These are phyloP conservation scores for Pipistrellus kuhlii DNA, from an alignment of 2,797 vertebrate species.

Conservation along the genomic window DNA sequence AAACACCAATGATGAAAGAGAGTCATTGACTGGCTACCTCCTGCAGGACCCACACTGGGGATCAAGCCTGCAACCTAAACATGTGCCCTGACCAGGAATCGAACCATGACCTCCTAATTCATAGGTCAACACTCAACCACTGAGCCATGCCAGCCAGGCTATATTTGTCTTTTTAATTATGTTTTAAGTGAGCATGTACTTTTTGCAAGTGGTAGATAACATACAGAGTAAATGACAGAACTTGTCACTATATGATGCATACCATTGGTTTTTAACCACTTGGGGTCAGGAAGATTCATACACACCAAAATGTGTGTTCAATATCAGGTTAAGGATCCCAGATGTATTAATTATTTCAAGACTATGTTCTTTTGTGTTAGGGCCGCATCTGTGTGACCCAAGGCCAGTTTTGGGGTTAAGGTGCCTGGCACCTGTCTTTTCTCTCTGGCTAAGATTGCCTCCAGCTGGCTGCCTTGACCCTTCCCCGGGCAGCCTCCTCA, in stretches of 20 bases:
- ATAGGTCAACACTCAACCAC: too few relatives aligned
- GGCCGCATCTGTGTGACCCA: not conserved
- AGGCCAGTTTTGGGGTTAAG: not conserved
- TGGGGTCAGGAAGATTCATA: not conserved
- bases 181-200: not conserved
- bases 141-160: too few relatives aligned
- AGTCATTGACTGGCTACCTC: too few relatives aligned
- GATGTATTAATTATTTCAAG: not conserved
- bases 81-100: too few relatives aligned
- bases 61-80: too few relatives aligned
- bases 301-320: not conserved
- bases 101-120: too few relatives aligned
- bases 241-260: not conserved
- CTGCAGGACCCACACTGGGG: too few relatives aligned
- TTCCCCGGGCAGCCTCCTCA: not conserved
- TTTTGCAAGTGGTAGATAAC: not conserved
- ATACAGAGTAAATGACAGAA: not conserved
- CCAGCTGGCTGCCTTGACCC: not conserved
- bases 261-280: not conserved
- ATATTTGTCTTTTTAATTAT: not conserved
- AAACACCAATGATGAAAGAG: too few relatives aligned
- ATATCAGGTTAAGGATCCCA: not conserved
- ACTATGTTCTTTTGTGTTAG: not conserved
- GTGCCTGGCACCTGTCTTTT: not conserved
- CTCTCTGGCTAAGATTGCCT: not conserved